phyloP scores from a whole-genome alignment of 2,888 invertebrate genomes.

The Drepana falcataria region DNA sequence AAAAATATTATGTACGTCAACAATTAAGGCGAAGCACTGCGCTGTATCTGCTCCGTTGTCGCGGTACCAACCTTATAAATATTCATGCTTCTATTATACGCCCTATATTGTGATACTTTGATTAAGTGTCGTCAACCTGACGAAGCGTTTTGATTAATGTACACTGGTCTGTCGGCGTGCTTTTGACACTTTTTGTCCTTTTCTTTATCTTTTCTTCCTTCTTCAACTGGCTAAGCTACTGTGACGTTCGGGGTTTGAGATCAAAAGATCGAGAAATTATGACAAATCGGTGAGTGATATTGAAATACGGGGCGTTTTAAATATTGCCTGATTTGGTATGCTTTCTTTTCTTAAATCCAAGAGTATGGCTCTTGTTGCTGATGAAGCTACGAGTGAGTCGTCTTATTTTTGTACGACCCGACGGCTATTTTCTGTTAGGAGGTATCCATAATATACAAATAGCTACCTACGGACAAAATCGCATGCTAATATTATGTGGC shows the following conservation, averaged over 20 bases:
- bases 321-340: too few species aligned
- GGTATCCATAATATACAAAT: too few species aligned
- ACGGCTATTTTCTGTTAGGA: too few species aligned
- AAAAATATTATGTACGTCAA: conserved; percentile 34
- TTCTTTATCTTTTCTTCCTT: conserved; percentile 5
- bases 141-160: conserved; percentile 52
- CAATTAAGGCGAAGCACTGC: conserved; percentile 52
- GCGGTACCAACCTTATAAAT: conserved; percentile 51
- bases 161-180: conserved; percentile 25
- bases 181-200: conserved; percentile 19
- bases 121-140: conserved; percentile 64
- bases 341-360: too few species aligned
- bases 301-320: not conserved
- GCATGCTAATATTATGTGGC: too few species aligned
- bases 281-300: not conserved
- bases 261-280: not conserved
- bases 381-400: too few species aligned
- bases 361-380: too few species aligned
- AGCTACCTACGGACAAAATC: too few species aligned
- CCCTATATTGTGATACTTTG: conserved; percentile 72
- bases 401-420: too few species aligned
- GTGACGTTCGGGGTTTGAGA: conserved; percentile 10
- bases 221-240: conserved; percentile 27
- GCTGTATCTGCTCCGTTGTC: conserved; percentile 44
- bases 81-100: conserved; percentile 65